Base-by-base conservation (phyloP, 1,140 invertebrate species). In the Musca vetustissima region DNA sequence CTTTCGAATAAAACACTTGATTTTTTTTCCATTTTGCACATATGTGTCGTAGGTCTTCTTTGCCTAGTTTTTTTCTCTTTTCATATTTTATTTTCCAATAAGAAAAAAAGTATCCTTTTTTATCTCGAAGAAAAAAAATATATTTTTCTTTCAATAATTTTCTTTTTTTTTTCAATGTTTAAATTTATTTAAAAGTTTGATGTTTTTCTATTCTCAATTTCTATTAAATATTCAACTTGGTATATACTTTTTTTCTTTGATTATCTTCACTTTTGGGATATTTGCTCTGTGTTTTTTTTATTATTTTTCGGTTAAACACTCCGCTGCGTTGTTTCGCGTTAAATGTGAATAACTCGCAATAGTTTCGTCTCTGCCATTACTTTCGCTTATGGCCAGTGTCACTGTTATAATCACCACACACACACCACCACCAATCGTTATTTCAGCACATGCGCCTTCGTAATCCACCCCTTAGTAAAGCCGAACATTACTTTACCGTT, bases 31-130 rank as follows among this genome's bases (percentile, higher is more conserved):
- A 28, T 57, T 57, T 57, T 57, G 22, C 53, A 28, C 53, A 57
- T 32, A 57, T 57, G 15, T 57, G 53, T 57, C 13, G 53, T 57
- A 57, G 53, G 53, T 61, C 57, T 61, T 36, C 57, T 61, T 43
- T 36, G n/a, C 32, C 55, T 59, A 59, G 17, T 19, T 32, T 32
- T 59, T 59, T 55, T 55, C 15, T 14, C 25, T n/a, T n/a, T n/a
- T n/a, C n/a, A n/a, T n/a, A n/a, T n/a, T n/a, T n/a, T 28, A 55
- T 28, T 28, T 59, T 59, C 28, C 15, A 36, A 0, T 61, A 19
- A 0, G 9, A 17, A 14, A n/a, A 43, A 11, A 43, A 8, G 36
- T 43, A 43, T 43, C 36, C 28, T 59, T 59, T 59, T 59, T 36
- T n/a, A n/a, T n/a, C n/a, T 19, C 17, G 1, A 11, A 36, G 21